These are phyloP conservation scores for Venustaconcha ellipsiformis DNA, from an alignment of 1,140 invertebrate species.

Conservation along the genomic window DNA sequence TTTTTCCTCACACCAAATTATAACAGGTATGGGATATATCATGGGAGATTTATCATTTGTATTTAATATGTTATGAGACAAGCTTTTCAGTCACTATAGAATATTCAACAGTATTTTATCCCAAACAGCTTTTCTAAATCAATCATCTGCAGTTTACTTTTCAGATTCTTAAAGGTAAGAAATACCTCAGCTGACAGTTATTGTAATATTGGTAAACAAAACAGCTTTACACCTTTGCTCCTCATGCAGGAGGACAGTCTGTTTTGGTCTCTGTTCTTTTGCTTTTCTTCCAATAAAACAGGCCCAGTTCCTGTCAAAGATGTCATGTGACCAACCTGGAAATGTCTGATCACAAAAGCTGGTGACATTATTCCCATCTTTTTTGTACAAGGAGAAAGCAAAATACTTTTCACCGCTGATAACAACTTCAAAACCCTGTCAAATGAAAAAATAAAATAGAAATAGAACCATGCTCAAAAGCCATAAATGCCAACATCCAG, in stretches of 20 bases:
- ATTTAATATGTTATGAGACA: no score
- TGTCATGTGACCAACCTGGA: conserved; percentile 71
- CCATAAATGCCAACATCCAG: no score
- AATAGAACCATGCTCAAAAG: not conserved
- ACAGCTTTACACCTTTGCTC: no score
- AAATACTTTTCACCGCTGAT: conserved; percentile 69
- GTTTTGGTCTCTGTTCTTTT: not conserved
- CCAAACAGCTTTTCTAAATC: not conserved
- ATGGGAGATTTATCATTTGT: no score
- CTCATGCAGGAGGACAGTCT: not conserved
- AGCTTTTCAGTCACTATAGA: no score
- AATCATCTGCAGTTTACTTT: not conserved
- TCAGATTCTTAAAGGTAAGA: not conserved
- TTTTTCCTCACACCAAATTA: no score
- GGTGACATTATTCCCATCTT: conserved; percentile 50
- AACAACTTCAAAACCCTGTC: conserved; percentile 66
- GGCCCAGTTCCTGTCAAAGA: conserved; percentile 68
- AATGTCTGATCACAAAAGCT: conserved; percentile 69
- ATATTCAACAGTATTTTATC: not conserved
- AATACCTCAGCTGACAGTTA: no score
- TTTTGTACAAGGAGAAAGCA: conserved; percentile 69
- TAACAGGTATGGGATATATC: no score
- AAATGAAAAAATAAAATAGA: conserved; percentile 19
- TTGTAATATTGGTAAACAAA: no score
- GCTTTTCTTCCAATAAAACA: conserved; percentile 60